Evolutionary conservation across 1,140 invertebrate species (phyloP).

Genomic region (Dreissena rostriformis): DNA sequence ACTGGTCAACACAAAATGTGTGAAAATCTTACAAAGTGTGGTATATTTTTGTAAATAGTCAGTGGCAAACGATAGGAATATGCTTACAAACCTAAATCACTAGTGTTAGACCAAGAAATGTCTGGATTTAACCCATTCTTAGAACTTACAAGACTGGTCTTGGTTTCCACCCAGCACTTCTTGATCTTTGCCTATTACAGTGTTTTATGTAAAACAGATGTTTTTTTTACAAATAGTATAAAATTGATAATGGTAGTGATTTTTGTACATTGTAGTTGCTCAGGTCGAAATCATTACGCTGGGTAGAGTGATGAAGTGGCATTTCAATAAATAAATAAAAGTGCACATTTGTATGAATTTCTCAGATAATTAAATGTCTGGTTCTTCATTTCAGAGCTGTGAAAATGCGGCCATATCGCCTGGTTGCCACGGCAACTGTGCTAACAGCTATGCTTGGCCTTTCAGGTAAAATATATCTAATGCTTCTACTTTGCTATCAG

Average conservation of each 20-base stretch:
- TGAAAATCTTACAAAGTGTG: too few relatives aligned
- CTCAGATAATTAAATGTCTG: background rate
- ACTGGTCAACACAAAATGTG: too few relatives aligned
- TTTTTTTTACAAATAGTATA: background rate
- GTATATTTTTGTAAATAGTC: too few relatives aligned
- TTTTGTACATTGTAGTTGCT: background rate
- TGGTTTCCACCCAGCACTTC: too few relatives aligned
- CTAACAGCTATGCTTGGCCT: slow-evolving; percentile 10
- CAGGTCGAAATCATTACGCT: background rate
- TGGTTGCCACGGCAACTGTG: slow-evolving; percentile 46
- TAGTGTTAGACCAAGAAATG: too few relatives aligned
- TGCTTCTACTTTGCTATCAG: too few relatives aligned
- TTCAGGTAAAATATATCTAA: slow-evolving; percentile 10
- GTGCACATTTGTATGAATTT: background rate
- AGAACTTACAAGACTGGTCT: too few relatives aligned
- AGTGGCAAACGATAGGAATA: too few relatives aligned
- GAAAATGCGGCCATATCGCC: slow-evolving; percentile 16
- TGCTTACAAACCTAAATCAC: too few relatives aligned
- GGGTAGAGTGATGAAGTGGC: background rate
- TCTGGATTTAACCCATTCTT: too few relatives aligned
- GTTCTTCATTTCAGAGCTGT: slow-evolving; percentile 11
- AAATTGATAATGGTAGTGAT: background rate
- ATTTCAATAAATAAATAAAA: background rate
- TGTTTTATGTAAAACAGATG: too few relatives aligned
- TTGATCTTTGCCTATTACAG: too few relatives aligned